Base-by-base conservation (phyloP, 2,888 invertebrate species). In the Holacanthella duospinosa region DNA sequence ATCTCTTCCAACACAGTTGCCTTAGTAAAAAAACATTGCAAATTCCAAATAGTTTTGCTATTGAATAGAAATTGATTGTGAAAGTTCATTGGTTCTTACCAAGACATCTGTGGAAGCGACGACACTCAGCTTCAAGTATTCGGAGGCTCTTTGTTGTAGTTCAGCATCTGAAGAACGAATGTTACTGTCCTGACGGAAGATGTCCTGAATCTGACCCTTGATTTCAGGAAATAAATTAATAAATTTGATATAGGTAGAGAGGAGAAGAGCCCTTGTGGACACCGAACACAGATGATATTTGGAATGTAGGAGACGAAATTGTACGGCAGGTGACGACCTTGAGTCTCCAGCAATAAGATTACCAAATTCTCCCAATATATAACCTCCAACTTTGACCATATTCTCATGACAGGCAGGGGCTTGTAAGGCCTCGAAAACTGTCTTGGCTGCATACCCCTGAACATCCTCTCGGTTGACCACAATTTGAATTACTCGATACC, bases 301-400 rank as follows among this genome's bases (percentile, higher is more conserved):
- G 75, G 96, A 96, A 84, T 99, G 97, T 70, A 99, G 83, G 65
- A 99, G 82, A 78, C 96, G 93, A 81, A 99, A 99, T 79, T 99
- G 99, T 68, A 99, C 93, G 75, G 88, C 83, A 9, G 99, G 97
- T 62, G 96, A 94, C 56, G 97, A 99, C 64, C 97, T 84, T 66
- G 93, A 90, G 79, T 99, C 99, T 21, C 99, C 99, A 73, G 99
- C 99, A 77, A 99, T 99, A 66, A 99, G 83, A 81, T 99, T 99
- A 61, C 99, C 99, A 80, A 99, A 99, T 80, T 99, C 97, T 67
- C 99, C 99, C 66, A 99, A 83, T 74, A 99, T 97, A 75, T 99
- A 99, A 61, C 97, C 99, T 66, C 97, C 97, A 62, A 99, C 99
- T 84, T 99, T 99, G 1, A 99, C 97, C 99, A 99, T 99, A 78